Evolutionary conservation across 2,888 invertebrate species (phyloP), one percentile per base, ranked within the genome.

Genomic region (Celastrina argiolus): DNA sequence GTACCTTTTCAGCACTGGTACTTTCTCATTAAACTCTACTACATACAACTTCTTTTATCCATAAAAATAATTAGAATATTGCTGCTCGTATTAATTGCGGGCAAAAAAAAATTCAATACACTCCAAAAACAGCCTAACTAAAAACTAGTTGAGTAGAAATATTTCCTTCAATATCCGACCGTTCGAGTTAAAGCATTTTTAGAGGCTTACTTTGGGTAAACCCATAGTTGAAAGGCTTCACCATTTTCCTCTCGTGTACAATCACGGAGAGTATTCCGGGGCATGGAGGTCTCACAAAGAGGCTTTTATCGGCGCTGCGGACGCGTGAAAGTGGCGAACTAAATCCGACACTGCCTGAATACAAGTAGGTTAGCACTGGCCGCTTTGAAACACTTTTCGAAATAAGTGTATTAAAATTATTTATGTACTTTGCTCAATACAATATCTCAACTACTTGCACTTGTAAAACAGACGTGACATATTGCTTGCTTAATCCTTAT

Each of bases 301-400:
- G 77, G 82, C 86, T 87, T 87, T 88, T 87, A 88, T 82, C 83
- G 81, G 74, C 67, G 72, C 69, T 74, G 78, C 77, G 78, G 76
- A 78, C 77, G 80, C 79, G 78, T 72, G 74, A 78, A 76, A 76
- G 75, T 76, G 76, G 73, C 72, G 74, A 82, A 84, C 82, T 79
- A 79, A 83, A 82, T 82, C 82, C 79, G 76, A 77, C 81, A 78
- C 36, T 36, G 22, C 51, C 51, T 51, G 51, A 51, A 51, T 51
- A 51, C 51, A 51, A 51, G 42, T 16, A 31, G 34, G 34, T 22
- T 42, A 64, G n/a, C 14, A 42, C 8, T 28, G 28, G n/a, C 45
- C 28, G 36, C 36, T 34, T 34, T 34, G 2, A 18, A 36, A 36
- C 6, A 22, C 36, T 12, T 34, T 45, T 45, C 18, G 7, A 45